Conservation (phyloP, 2,797 vertebrate genomes). For the Tachyglossus aculeatus region DNA sequence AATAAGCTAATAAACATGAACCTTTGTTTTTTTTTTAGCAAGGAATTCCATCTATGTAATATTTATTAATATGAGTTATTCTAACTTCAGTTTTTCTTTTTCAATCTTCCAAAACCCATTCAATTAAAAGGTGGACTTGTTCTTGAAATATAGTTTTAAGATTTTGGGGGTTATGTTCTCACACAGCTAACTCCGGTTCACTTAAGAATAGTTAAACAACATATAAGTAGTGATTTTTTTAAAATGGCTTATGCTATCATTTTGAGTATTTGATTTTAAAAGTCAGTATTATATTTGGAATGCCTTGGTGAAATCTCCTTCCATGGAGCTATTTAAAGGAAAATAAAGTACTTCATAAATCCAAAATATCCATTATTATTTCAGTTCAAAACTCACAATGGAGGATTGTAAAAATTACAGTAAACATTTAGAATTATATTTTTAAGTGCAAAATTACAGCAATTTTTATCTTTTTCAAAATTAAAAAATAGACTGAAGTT, state of each 20-base stretch:
- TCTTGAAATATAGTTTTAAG: conserved; percentile 48
- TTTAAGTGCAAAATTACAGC: no score
- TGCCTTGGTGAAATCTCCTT: no score
- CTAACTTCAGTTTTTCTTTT: not conserved
- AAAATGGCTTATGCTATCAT: conserved; percentile 22
- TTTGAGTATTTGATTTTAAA: conserved; percentile 12
- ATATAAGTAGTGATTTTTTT: conserved; percentile 24
- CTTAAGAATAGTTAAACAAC: conserved; percentile 39
- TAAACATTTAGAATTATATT: conserved; percentile 20
- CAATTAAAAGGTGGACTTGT: conserved; percentile 30
- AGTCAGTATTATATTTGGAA: conserved; percentile 45
- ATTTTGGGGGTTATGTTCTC: conserved; percentile 39
- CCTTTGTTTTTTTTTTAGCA: no score
- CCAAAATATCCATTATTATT: not conserved
- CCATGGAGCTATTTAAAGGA: conserved; percentile 12
- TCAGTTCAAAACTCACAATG: not conserved
- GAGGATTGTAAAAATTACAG: conserved; percentile 7
- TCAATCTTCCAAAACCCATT: conserved; percentile 38
- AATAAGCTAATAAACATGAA: conserved; percentile 42
- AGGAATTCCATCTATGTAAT: conserved; percentile 60
- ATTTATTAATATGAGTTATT: conserved; percentile 56
- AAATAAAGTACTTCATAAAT: not conserved
- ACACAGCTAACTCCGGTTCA: conserved; percentile 28
- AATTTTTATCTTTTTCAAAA: conserved; percentile 3
- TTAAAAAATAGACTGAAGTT: not conserved